Percentiles rank a stretch among this genome's conserved stretches.
Evolutionary conservation across 2,113 vertebrate species (phyloP).

Genomic region (Centropus bengalensis): DNA sequence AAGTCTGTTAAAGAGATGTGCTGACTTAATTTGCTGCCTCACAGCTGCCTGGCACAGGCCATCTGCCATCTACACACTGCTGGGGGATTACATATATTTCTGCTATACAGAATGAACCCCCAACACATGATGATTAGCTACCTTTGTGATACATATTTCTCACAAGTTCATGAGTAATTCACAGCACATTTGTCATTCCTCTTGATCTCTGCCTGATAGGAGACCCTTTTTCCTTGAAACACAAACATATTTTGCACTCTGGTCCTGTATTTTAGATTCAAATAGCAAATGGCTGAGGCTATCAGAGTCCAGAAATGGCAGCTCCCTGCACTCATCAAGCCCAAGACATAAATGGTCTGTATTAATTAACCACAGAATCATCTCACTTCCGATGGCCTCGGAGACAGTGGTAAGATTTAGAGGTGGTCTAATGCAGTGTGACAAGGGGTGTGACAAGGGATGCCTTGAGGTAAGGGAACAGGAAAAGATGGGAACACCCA

Average conservation of each 20-base stretch:
- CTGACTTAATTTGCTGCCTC: neutral
- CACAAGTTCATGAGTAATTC: neutral
- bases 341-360: neutral
- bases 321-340: neutral
- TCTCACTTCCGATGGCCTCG: neutral
- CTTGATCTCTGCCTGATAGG: neutral
- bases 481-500: neutral
- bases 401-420: neutral
- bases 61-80: neutral
- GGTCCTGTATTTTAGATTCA: neutral
- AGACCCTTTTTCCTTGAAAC: neutral
- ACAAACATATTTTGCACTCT: neutral
- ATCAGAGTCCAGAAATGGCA: neutral
- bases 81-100: neutral
- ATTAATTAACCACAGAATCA: neutral
- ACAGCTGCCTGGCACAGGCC: neutral
- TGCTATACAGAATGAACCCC: neutral
- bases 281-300: neutral
- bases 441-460: neutral
- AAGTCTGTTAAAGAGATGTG: neutral
- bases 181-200: neutral
- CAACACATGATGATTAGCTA: neutral
- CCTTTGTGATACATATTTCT: neutral
- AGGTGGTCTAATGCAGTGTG: accelerated
- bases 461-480: neutral